Percentiles rank a stretch among this genome's conserved stretches.
Evolutionary conservation across 2,888 invertebrate species (phyloP).

Genomic region (Sphaerophoria rueppellii): DNA sequence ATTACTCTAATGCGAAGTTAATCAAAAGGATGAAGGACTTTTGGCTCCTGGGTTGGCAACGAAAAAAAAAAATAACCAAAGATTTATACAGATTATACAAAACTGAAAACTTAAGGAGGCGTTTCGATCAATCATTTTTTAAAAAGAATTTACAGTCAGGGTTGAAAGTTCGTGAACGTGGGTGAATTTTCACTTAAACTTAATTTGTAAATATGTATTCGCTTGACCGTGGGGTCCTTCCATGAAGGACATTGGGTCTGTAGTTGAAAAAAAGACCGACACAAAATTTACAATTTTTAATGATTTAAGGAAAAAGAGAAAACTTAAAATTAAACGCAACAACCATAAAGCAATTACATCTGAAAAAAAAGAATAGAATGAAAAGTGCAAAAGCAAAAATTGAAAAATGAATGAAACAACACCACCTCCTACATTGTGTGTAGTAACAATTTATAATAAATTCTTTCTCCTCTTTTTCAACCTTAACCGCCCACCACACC

Average conservation of each 20-base stretch:
- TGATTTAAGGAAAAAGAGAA: conserved; percentile 1
- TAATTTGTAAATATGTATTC: too few species aligned
- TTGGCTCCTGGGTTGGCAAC: conserved; percentile 15
- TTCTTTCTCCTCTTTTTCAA: conserved; percentile 17
- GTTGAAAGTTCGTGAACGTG: neutral
- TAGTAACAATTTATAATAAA: conserved; percentile 56
- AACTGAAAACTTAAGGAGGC: conserved; percentile 17
- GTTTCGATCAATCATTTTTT: conserved; percentile 60
- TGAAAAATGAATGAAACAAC: neutral
- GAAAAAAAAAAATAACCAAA: conserved; percentile 37
- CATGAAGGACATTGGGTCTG: too few species aligned
- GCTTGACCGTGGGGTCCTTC: too few species aligned
- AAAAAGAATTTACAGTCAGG: conserved; percentile 20
- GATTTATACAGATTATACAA: conserved; percentile 44
- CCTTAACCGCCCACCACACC: neutral
- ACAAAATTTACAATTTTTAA: too few species aligned
- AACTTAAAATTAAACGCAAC: conserved; percentile 67
- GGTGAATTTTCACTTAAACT: too few species aligned
- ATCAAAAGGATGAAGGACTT: conserved; percentile 65
- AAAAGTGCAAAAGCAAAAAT: conserved; percentile 9
- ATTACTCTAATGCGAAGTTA: conserved; percentile 72
- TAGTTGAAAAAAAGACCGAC: too few species aligned
- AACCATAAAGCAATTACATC: conserved; percentile 53
- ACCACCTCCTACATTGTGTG: conserved; percentile 25
- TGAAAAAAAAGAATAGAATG: conserved; percentile 29